Evolutionary conservation across 2,797 vertebrate genomes (phyloP).

Genomic region (Rhynchonycteris naso): DNA sequence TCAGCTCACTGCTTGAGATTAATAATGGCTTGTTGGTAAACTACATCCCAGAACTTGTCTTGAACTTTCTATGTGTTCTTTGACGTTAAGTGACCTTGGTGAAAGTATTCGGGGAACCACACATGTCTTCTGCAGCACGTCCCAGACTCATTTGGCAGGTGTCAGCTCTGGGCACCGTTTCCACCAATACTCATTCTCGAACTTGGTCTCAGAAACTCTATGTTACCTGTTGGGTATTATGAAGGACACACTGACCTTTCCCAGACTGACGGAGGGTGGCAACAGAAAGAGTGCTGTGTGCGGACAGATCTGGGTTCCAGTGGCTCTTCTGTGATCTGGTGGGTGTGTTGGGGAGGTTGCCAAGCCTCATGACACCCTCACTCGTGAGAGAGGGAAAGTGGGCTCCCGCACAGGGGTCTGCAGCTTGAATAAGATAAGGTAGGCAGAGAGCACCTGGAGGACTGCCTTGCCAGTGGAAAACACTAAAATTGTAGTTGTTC

Average conservation of each 20-base stretch:
- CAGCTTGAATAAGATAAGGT: background rate
- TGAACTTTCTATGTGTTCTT: background rate
- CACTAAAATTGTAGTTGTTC: background rate
- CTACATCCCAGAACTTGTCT: background rate
- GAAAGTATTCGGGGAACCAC: conserved; percentile 1
- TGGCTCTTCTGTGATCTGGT: background rate
- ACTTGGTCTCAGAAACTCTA: conserved; percentile 7
- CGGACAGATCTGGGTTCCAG: background rate
- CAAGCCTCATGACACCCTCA: background rate
- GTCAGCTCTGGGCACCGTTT: conserved; percentile 65
- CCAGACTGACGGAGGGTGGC: background rate
- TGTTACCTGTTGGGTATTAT: background rate
- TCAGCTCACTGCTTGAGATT: background rate
- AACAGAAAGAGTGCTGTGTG: background rate
- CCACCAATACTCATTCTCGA: background rate
- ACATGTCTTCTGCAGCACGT: background rate
- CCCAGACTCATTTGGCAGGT: conserved; percentile 50
- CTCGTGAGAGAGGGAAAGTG: background rate
- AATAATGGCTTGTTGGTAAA: background rate
- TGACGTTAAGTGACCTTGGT: conserved; percentile 42
- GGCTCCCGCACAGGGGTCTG: background rate
- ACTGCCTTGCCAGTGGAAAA: background rate
- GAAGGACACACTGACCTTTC: conserved; percentile 17
- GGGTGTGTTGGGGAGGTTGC: background rate
- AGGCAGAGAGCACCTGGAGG: background rate